Base-by-base conservation (phyloP, 2,113 vertebrate species). In the Catharus bicknelli region DNA sequence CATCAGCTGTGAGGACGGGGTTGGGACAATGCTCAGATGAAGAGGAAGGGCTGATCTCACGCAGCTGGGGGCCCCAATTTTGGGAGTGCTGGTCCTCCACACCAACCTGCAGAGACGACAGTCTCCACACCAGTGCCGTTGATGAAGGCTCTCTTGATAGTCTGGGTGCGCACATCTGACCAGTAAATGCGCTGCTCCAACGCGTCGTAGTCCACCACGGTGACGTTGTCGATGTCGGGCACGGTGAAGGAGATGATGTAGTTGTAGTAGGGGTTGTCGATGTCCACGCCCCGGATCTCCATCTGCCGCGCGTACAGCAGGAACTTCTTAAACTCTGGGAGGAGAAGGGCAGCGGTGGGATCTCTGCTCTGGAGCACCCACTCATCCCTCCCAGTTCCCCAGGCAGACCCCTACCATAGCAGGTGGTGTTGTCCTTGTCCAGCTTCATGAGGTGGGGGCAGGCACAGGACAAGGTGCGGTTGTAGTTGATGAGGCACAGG, bases 171-270 rank as follows among this genome's bases (percentile, higher is more conserved):
- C 50, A 99, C 99, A 1, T 99, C 99, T 0, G 99, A 99, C 99
- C 99, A 99, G 97, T 99, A 99, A 83, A 99, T 99, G 2, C 99
- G 98, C 80, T 99, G 98, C 97, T 99, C 99, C 8, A 98, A 42
- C 8, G 99, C 99, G 0, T 99, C 99, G 1, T 99, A 99, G 96
- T 99, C 99, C 93, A 99, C 98, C 86, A 99, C 99, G 0, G 99
- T 99, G 91, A 99, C 99, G 0, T 99, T 99, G 96, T 99, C 99
- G 0, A 99, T 99, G 94, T 99, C 99, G 0, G 99, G 99, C 93
- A 99, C 99, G 3, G 99, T 99, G 98, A 99, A 99, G 90, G 99
- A 99, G 97, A 99, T 99, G 96, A 99, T 99, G 96, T 99, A 99
- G 97, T 99, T 99, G 97, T 99, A 99, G 96, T 99, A 99, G 3